Evolutionary conservation across 1,140 invertebrate species (phyloP).

Genomic region (Pseudoatta argentina): DNA sequence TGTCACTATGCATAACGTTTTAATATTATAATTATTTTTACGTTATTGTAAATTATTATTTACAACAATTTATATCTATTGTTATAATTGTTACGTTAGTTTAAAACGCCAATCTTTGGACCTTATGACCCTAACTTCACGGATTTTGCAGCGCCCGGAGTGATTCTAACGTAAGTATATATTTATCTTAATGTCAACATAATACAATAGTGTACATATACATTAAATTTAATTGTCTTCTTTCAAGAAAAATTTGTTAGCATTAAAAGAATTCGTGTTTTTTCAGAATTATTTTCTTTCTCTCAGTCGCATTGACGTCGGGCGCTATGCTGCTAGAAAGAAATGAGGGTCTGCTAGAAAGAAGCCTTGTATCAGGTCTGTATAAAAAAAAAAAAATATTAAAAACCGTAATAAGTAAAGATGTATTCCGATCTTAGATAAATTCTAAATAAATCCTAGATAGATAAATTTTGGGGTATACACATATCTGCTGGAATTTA

Average conservation of each 20-base stretch:
- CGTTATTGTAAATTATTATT: slow-evolving; percentile 20
- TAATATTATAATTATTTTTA: not conserved
- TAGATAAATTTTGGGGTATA: not conserved
- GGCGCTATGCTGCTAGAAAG: slow-evolving; percentile 96
- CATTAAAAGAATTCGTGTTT: not conserved
- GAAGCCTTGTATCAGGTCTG: slow-evolving; percentile 93
- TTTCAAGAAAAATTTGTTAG: not conserved
- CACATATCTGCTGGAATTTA: not conserved
- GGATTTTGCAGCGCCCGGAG: slow-evolving; percentile 97
- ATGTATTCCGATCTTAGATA: slow-evolving; percentile 4
- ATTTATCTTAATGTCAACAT: slow-evolving; percentile 8
- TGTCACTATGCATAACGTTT: not conserved
- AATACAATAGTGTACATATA: not conserved
- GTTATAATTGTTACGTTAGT: slow-evolving; percentile 83
- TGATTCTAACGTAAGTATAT: slow-evolving; percentile 93
- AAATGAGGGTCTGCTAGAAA: slow-evolving; percentile 95
- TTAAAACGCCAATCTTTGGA: slow-evolving; percentile 95
- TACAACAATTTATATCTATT: slow-evolving; percentile 28
- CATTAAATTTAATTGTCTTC: not conserved
- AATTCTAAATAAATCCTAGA: too few relatives aligned
- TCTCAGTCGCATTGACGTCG: slow-evolving; percentile 96
- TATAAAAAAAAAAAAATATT: slow-evolving; percentile 80
- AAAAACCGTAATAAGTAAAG: not conserved
- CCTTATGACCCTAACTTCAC: slow-evolving; percentile 94
- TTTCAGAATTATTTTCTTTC: slow-evolving; percentile 96